Conservation (phyloP, 2,113 vertebrate species). For the Hypocryptadius cinnamomeus region DNA sequence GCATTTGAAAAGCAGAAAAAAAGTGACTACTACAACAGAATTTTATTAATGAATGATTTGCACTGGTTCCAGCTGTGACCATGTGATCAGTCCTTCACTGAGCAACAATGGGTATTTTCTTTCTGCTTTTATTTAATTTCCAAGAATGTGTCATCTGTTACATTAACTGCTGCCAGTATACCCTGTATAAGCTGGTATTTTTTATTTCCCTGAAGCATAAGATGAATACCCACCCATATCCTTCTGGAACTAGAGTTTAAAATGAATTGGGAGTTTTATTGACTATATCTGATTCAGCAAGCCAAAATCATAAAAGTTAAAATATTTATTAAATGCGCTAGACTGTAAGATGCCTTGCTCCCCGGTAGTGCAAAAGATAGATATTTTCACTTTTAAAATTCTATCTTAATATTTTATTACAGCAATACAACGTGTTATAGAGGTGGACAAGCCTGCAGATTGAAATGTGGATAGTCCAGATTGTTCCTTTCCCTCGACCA, state of each 20-base stretch:
- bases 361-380: constrained; percentile 59
- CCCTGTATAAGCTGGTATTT: constrained; percentile 61
- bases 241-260: constrained; percentile 65
- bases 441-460: constrained; percentile 78
- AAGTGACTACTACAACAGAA: constrained; percentile 61
- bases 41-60: constrained; percentile 77
- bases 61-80: constrained; percentile 74
- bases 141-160: constrained; percentile 77
- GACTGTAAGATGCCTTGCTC: constrained; percentile 41
- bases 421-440: constrained; percentile 76
- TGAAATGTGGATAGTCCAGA: constrained; percentile 77
- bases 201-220: constrained; percentile 67
- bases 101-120: constrained; percentile 72
- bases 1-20: constrained; percentile 58
- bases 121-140: constrained; percentile 77
- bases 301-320: constrained; percentile 60
- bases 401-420: constrained; percentile 77
- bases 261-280: constrained; percentile 58
- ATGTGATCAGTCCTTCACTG: constrained; percentile 73
- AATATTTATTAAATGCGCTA: constrained; percentile 57
- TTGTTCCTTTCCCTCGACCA: constrained; percentile 77
- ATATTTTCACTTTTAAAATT: constrained; percentile 67
- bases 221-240: constrained; percentile 67
- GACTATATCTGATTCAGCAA: constrained; percentile 47
- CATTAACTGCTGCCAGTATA: constrained; percentile 68